Evolutionary conservation across 2,113 vertebrate genomes (phyloP).

Genomic region (Bettongia penicillata): DNA sequence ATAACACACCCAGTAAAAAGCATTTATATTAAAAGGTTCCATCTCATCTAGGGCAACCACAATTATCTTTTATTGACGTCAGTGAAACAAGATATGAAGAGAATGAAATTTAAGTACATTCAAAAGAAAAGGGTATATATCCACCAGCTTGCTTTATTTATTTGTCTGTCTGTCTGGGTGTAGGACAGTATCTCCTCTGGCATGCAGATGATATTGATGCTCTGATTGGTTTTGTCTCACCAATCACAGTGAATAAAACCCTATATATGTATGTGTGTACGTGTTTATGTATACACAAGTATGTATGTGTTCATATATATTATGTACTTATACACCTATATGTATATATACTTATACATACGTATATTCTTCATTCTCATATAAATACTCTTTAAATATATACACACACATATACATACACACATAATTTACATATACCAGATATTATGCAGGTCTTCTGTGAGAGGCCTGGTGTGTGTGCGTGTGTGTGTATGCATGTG

Average conservation of each 20-base stretch:
- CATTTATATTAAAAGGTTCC: conserved; percentile 37
- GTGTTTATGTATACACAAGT: too few relatives aligned
- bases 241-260: background rate
- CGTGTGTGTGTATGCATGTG: too few relatives aligned
- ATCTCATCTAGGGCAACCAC: background rate
- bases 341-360: too few relatives aligned
- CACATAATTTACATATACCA: background rate
- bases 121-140: conserved; percentile 4
- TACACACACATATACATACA: too few relatives aligned
- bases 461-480: background rate
- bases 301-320: too few relatives aligned
- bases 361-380: too few relatives aligned
- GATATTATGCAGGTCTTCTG: too few relatives aligned
- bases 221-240: background rate
- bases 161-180: background rate
- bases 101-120: background rate
- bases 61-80: conserved; percentile 21
- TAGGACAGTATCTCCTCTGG: background rate
- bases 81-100: background rate
- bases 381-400: too few relatives aligned
- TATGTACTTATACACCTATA: too few relatives aligned
- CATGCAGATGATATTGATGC: too few relatives aligned
- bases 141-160: background rate
- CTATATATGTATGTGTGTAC: background rate
- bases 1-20: conserved; percentile 31